Conservation (phyloP, 1,140 invertebrate genomes). For the Zophobas morio region DNA sequence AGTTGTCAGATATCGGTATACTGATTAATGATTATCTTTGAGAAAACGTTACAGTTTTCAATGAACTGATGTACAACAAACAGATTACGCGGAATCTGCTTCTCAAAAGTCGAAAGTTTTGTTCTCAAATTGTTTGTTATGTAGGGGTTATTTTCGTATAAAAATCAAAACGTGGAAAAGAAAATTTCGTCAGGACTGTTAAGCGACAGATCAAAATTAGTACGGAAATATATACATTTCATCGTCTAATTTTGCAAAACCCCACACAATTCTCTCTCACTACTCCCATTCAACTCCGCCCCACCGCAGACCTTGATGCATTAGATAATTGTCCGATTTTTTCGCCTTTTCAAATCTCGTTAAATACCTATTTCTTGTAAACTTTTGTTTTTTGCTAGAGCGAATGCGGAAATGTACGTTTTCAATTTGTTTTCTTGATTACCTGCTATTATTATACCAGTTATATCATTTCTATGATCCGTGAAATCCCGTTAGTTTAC, state of each 20-base stretch:
- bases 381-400: slow-evolving; percentile 11
- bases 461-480: slow-evolving; percentile 13
- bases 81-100: too few species aligned
- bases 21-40: too few species aligned
- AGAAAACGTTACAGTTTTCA: too few species aligned
- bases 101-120: too few species aligned
- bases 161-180: too few species aligned
- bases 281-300: neutral
- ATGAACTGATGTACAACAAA: too few species aligned
- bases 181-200: neutral
- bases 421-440: slow-evolving; percentile 26
- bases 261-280: neutral
- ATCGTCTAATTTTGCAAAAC: neutral
- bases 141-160: too few species aligned
- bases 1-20: neutral
- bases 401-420: slow-evolving; percentile 17
- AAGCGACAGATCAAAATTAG: too few species aligned
- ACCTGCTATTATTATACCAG: neutral
- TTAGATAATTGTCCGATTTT: slow-evolving; percentile 26
- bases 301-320: neutral
- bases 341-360: neutral
- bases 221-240: too few species aligned
- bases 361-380: slow-evolving; percentile 1
- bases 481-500: neutral
- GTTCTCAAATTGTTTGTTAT: too few species aligned